These are phyloP conservation scores for Bagarius yarrelli DNA, from an alignment of 2,113 vertebrate genomes.

Conservation along the genomic window DNA sequence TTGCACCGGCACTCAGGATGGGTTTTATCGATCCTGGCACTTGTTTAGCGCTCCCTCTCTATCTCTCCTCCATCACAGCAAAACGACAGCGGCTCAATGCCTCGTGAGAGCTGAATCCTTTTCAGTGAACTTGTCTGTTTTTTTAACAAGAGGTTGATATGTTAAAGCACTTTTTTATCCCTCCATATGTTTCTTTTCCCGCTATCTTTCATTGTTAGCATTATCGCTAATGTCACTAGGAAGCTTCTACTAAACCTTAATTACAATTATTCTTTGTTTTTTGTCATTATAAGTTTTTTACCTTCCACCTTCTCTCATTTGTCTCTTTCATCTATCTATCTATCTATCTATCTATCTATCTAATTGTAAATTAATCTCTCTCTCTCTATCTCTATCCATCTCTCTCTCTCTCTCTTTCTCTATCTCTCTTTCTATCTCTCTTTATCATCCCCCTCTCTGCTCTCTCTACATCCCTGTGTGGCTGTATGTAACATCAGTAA, in stretches of 20 bases:
- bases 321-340: not conserved
- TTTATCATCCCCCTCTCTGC: conserved; percentile 24
- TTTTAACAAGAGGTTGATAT: not conserved
- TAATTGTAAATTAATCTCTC: conserved; percentile 10
- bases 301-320: not conserved
- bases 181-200: no score
- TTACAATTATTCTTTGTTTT: not conserved
- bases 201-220: not conserved
- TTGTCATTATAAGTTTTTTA: not conserved
- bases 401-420: conserved; percentile 74
- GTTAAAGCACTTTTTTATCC: not conserved
- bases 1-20: not conserved
- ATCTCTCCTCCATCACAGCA: not conserved
- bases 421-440: conserved; percentile 38
- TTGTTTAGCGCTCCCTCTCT: not conserved
- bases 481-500: conserved; percentile 99
- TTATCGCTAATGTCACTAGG: not conserved
- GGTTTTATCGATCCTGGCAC: conserved; percentile 20
- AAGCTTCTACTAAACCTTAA: not conserved
- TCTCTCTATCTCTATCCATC: conserved; percentile 37
- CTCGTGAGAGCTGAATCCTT: not conserved
- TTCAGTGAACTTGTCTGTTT: not conserved
- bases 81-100: not conserved
- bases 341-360: conserved; percentile 40
- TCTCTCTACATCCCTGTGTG: conserved; percentile 73